phyloP scores from a whole-genome alignment of 30 jellyfish, hydroid and myxozoan genomes.

The Aurelia aurita region DNA sequence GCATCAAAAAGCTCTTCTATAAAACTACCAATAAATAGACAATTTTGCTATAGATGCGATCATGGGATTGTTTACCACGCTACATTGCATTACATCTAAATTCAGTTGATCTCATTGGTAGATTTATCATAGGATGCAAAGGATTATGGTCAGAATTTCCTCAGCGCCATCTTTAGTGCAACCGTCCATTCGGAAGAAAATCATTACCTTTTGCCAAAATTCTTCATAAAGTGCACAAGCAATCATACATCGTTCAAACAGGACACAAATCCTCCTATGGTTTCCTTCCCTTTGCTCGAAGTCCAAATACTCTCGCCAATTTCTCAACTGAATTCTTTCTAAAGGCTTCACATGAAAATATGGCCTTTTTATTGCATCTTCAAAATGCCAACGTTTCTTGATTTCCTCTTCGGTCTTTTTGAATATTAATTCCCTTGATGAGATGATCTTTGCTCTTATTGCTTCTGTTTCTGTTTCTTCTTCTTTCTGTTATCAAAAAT shows the following conservation, averaged over 20 bases:
- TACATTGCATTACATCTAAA: too few relatives aligned
- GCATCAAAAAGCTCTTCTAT: too few relatives aligned
- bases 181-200: background rate
- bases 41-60: too few relatives aligned
- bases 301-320: constrained; percentile 95
- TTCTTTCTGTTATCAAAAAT: constrained; percentile 2
- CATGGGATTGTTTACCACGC: too few relatives aligned
- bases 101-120: too few relatives aligned
- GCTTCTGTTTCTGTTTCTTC: constrained; percentile 46
- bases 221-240: constrained; percentile 98
- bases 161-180: background rate
- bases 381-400: constrained; percentile 87
- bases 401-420: constrained; percentile 81
- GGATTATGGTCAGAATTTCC: too few relatives aligned
- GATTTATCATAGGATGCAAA: too few relatives aligned
- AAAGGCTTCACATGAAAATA: constrained; percentile 96
- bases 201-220: constrained; percentile 94
- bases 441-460: constrained; percentile 66
- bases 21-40: too few relatives aligned
- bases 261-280: constrained; percentile 66
- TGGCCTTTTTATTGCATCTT: constrained; percentile 94
- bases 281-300: constrained; percentile 70
- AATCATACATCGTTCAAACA: constrained; percentile 93
- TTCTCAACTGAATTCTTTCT: constrained; percentile 87
- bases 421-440: constrained; percentile 66